phyloP scores from a whole-genome alignment of 2,113 vertebrate genomes.

The Globicephala melas region DNA sequence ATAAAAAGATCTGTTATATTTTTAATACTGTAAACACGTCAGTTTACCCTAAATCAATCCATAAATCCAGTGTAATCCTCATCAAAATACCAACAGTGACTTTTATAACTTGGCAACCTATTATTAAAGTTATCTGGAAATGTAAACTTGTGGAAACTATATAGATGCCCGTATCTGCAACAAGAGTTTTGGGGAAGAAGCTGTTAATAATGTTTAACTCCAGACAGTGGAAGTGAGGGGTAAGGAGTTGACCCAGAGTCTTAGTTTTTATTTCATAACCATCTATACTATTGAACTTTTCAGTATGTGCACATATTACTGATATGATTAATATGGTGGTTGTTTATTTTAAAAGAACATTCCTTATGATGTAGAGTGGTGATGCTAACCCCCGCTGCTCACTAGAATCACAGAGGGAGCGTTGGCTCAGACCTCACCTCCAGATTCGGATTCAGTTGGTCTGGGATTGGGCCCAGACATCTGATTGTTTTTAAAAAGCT shows the following conservation, averaged over 20 bases:
- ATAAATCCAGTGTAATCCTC: not conserved
- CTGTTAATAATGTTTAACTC: not conserved
- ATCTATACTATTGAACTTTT: not conserved
- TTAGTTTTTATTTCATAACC: not conserved
- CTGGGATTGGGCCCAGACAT: no score
- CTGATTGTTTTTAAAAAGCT: not conserved
- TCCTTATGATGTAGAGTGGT: not conserved
- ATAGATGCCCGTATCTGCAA: not conserved
- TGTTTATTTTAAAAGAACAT: not conserved
- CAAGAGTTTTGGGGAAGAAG: not conserved
- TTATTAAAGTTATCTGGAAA: not conserved
- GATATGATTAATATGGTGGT: not conserved
- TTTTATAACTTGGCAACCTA: not conserved
- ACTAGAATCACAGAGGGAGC: not conserved
- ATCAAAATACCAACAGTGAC: not conserved
- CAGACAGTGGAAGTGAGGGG: not conserved
- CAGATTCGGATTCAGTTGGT: not conserved
- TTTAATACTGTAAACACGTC: not conserved
- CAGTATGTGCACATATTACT: not conserved
- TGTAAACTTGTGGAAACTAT: not conserved
- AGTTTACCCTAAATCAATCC: not conserved
- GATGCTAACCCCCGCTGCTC: not conserved
- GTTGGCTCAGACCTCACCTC: not conserved
- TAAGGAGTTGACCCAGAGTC: not conserved
- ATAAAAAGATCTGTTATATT: not conserved